Evolutionary conservation across 2,888 invertebrate species (phyloP).

Genomic region (Congeria kusceri): DNA sequence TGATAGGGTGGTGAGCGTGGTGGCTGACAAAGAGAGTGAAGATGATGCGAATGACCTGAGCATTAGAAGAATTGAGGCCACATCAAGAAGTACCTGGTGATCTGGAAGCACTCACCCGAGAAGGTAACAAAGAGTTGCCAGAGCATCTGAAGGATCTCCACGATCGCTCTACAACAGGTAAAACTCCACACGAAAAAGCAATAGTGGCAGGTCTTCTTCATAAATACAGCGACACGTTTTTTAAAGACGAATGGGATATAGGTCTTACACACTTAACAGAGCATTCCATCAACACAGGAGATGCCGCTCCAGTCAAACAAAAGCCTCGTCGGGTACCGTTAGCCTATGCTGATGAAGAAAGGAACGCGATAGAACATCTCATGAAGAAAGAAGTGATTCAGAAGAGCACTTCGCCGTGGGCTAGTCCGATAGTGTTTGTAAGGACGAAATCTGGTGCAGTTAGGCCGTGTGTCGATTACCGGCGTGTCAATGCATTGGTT

Average conservation of each 20-base stretch:
- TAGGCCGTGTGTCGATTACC: too few relatives aligned
- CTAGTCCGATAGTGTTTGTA: background rate
- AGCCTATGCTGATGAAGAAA: too few relatives aligned
- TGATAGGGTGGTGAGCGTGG: too few relatives aligned
- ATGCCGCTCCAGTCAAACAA: slow-evolving; percentile 49
- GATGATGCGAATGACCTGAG: too few relatives aligned
- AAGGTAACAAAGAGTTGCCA: background rate
- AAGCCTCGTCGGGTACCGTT: slow-evolving; percentile 3
- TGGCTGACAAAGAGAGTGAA: too few relatives aligned
- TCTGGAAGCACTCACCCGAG: background rate
- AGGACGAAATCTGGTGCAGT: too few relatives aligned
- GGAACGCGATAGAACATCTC: too few relatives aligned
- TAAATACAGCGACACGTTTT: slow-evolving; percentile 30
- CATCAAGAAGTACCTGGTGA: too few relatives aligned
- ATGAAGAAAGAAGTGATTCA: too few relatives aligned
- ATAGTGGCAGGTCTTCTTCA: slow-evolving; percentile 21
- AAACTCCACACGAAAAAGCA: slow-evolving; percentile 10
- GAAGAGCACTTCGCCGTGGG: too few relatives aligned
- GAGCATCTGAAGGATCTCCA: slow-evolving; percentile 7
- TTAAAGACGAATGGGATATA: slow-evolving; percentile 45
- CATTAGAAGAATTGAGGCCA: too few relatives aligned
- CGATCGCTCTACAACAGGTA: background rate
- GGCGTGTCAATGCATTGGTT: too few relatives aligned
- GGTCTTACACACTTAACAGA: slow-evolving; percentile 37
- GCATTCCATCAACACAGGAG: slow-evolving; percentile 43